These are phyloP conservation scores for Noctua janthina DNA, from an alignment of 2,888 invertebrate species.

Conservation along the genomic window DNA sequence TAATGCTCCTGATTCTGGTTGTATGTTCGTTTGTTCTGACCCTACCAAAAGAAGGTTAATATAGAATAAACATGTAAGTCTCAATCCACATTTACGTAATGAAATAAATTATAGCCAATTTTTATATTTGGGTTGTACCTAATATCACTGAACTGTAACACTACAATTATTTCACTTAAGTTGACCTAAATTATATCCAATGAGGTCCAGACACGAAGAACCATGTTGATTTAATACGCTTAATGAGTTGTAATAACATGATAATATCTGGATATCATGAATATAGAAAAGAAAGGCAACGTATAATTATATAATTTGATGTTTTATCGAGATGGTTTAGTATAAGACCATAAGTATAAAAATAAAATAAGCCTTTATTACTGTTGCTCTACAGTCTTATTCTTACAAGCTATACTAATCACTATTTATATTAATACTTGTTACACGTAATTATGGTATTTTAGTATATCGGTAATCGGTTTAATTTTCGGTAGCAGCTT, in stretches of 20 bases:
- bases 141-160: conserved; percentile 14
- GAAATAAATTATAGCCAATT: not conserved
- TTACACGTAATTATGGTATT: too few species aligned
- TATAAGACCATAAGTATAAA: not conserved
- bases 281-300: not conserved
- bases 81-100: not conserved
- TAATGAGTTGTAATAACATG: conserved; percentile 17
- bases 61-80: not conserved
- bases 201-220: conserved; percentile 26
- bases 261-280: not conserved
- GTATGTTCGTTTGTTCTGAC: not conserved
- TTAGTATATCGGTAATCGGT: too few species aligned
- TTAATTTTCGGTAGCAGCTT: too few species aligned
- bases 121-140: conserved; percentile 3
- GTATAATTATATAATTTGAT: not conserved
- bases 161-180: conserved; percentile 17
- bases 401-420: too few species aligned
- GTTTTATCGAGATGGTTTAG: not conserved
- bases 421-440: too few species aligned
- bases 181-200: conserved; percentile 23
- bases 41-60: not conserved
- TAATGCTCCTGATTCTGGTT: not conserved
- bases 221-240: conserved; percentile 3
- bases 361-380: too few species aligned
- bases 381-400: too few species aligned